These are phyloP conservation scores for Phalanger gymnotis DNA, from an alignment of 2,797 vertebrate genomes.

Conservation along the genomic window DNA sequence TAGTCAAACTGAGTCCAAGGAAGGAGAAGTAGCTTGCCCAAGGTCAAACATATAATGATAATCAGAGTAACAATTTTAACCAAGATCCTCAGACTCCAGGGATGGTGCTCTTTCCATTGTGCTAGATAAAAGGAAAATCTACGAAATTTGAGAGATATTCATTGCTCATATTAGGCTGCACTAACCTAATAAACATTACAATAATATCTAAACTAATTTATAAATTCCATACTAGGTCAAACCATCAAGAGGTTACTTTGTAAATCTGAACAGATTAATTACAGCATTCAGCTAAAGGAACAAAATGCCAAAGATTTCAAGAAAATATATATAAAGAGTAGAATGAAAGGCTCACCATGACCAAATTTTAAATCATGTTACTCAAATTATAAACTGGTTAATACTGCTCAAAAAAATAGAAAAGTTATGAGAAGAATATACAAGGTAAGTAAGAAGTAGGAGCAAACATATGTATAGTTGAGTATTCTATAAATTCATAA, in stretches of 20 bases:
- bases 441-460: neutral
- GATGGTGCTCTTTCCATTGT: neutral
- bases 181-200: neutral
- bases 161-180: neutral
- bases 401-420: neutral
- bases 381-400: neutral
- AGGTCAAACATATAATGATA: neutral
- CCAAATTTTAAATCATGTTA: neutral
- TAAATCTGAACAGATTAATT: neutral
- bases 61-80: neutral
- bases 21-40: neutral
- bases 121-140: neutral
- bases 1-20: neutral
- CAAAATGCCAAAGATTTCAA: neutral
- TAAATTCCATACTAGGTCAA: neutral
- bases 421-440: neutral
- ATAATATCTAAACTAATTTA: neutral
- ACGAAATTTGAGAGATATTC: neutral
- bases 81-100: neutral
- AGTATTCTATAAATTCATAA: neutral
- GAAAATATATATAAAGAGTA: neutral
- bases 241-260: neutral
- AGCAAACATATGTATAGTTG: neutral
- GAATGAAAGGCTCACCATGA: neutral
- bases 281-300: neutral